A percentile compares a stretch with the other conserved stretches of the same genome.
phyloP scores from a whole-genome alignment of 2,797 vertebrate species.

The Luscinia luscinia region DNA sequence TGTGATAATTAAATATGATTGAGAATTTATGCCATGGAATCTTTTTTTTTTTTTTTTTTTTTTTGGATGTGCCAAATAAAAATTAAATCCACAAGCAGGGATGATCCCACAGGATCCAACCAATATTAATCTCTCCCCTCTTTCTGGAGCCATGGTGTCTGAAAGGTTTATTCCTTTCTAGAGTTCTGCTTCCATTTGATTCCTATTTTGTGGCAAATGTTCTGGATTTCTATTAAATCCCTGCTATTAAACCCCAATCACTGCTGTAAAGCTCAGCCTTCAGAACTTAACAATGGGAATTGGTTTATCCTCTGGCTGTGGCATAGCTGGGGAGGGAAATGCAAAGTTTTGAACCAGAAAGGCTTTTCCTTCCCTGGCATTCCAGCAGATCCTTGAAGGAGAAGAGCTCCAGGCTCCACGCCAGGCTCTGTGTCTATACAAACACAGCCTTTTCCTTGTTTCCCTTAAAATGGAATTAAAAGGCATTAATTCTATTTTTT shows the following conservation, averaged over 20 bases:
- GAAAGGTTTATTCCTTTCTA: not conserved
- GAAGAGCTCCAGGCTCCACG: not conserved
- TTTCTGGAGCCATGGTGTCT: not conserved
- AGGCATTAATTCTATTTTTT: not conserved
- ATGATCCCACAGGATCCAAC: constrained; percentile 14
- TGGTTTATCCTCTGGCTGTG: not conserved
- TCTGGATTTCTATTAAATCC: not conserved
- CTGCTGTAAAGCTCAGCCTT: not conserved
- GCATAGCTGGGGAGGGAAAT: not conserved
- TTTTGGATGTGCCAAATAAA: not conserved
- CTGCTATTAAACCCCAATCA: not conserved
- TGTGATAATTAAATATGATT: not conserved
- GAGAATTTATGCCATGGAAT: not conserved
- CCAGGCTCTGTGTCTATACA: fast-evolving
- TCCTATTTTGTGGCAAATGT: fast-evolving
- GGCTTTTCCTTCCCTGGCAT: not conserved
- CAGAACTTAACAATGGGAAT: not conserved
- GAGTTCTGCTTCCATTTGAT: not conserved
- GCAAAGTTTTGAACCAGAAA: not conserved
- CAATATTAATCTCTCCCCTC: not conserved
- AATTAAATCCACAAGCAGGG: not conserved
- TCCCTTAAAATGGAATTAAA: not conserved
- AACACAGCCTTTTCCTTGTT: not conserved
- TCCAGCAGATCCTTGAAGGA: not conserved
- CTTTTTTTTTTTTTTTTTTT: not conserved